phyloP scores from a whole-genome alignment of 2,888 invertebrate genomes.

The Creontiades dilutus region DNA sequence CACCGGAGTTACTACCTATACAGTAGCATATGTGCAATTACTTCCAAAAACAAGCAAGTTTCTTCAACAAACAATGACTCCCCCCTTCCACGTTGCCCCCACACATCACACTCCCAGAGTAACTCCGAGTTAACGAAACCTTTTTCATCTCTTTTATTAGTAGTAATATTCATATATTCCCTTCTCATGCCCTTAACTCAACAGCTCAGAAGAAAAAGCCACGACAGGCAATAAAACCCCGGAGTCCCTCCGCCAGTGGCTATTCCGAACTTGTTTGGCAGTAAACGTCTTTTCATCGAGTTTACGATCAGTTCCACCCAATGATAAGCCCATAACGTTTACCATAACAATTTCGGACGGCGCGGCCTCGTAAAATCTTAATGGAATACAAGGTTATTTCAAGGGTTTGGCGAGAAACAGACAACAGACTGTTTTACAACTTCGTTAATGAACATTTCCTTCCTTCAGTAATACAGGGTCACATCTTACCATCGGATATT shows the following conservation, averaged over 20 bases:
- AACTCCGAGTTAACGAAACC: not conserved
- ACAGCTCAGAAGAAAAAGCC: not conserved
- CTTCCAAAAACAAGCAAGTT: too few relatives aligned
- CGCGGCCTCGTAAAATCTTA: conserved; percentile 28
- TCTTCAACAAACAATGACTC: too few relatives aligned
- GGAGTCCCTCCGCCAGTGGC: conserved; percentile 20
- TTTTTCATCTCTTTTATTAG: not conserved
- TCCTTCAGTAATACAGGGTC: not conserved
- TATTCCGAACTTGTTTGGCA: conserved; percentile 29
- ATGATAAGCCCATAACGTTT: conserved; percentile 35
- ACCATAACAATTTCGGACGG: conserved; percentile 17
- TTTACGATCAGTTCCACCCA: conserved; percentile 30
- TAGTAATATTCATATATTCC: conserved; percentile 5
- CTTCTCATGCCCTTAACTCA: not conserved
- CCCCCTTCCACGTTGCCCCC: too few relatives aligned
- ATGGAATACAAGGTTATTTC: conserved; percentile 28
- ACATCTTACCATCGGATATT: not conserved
- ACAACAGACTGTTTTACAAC: conserved; percentile 18
- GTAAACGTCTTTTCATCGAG: conserved; percentile 32
- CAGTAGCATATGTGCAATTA: too few relatives aligned
- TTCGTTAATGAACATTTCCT: conserved; percentile 28
- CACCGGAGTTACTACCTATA: too few relatives aligned
- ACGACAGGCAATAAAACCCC: conserved; percentile 7
- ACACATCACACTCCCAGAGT: not conserved
- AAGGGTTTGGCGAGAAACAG: not conserved